Percentiles rank a stretch among this genome's conserved stretches.
Conservation (phyloP, 1,140 invertebrate genomes). For the Eubasilissa regina region DNA sequence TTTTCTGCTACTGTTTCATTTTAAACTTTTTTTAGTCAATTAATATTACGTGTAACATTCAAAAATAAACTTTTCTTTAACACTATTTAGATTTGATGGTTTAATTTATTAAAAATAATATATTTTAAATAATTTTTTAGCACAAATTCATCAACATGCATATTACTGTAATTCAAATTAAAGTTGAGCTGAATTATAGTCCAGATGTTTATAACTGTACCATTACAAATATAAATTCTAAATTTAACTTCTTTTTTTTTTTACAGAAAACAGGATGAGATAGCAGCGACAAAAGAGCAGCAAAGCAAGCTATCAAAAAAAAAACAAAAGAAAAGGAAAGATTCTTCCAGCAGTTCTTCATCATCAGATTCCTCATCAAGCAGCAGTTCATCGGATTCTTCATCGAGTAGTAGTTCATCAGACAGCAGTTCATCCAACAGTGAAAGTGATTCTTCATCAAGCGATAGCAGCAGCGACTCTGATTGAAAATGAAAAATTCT, state of each 20-base stretch:
- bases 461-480: not conserved
- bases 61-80: too few species aligned
- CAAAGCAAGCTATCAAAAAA: constrained; percentile 39
- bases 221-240: not conserved
- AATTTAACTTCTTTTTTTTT: constrained; percentile 23
- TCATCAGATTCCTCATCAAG: constrained; percentile 59
- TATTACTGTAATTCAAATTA: too few species aligned
- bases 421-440: constrained; percentile 56
- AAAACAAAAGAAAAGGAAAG: constrained; percentile 46
- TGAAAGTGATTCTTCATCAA: constrained; percentile 57
- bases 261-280: constrained; percentile 63
- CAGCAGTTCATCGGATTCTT: constrained; percentile 35
- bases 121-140: too few species aligned
- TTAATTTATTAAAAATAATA: too few species aligned
- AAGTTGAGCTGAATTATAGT: too few species aligned
- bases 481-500: too few species aligned
- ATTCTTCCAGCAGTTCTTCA: constrained; percentile 45
- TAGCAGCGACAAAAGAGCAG: constrained; percentile 63
- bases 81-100: too few species aligned
- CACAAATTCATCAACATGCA: too few species aligned
- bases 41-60: too few species aligned
- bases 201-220: too few species aligned
- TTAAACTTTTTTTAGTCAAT: too few species aligned
- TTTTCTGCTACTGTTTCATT: too few species aligned
- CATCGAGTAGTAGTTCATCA: constrained; percentile 44